Base-by-base conservation (phyloP, 2,113 vertebrate genomes). In the Periophthalmus modestus region DNA sequence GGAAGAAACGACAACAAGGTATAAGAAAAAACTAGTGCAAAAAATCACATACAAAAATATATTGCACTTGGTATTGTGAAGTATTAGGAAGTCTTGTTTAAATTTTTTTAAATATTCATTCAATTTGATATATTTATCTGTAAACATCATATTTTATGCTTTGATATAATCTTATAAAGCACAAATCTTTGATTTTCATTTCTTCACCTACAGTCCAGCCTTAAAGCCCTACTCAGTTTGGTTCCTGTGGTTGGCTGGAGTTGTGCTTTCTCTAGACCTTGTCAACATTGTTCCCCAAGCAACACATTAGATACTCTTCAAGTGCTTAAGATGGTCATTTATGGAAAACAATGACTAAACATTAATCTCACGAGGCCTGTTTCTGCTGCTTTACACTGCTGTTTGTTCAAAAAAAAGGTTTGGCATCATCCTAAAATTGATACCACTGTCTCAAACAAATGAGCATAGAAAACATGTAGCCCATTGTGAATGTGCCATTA, bases 11-110 rank as follows among this genome's bases (percentile, higher is more conserved):
- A 78, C 84, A 80, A 87, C 78, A 84, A 73, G 78, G 23, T 74
- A 82, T 80, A 84, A 84, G 80, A 86, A 90, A 88, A 39, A 83
- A 84, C 72, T 83, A 89, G 88, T 89, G 89, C 88, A 88, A 83
- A 88, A 78, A 78, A 80, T 78, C 47, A 84, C 61, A 84, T 87
- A 88, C 69, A 89, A 91, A 91, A 92, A 90, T 87, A 91, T 91
- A 91, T 92, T 92, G 88, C 89, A 92, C 91, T 88, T 83, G 62
- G 66, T 82, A 81, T 65, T 83, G 72, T 83, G 74, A 86, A 84
- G 63, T 73, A 74, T 78, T 80, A 83, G 81, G 81, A 85, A 84
- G 87, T 85, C 55, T 54, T 71, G 69, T 88, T 84, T 86, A 73
- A 63, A 85, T 90, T 88, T 89, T 84, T 50, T 71, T 67, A 84